phyloP scores from a whole-genome alignment of 1,140 invertebrate genomes.

The Parasteatoda tepidariorum region DNA sequence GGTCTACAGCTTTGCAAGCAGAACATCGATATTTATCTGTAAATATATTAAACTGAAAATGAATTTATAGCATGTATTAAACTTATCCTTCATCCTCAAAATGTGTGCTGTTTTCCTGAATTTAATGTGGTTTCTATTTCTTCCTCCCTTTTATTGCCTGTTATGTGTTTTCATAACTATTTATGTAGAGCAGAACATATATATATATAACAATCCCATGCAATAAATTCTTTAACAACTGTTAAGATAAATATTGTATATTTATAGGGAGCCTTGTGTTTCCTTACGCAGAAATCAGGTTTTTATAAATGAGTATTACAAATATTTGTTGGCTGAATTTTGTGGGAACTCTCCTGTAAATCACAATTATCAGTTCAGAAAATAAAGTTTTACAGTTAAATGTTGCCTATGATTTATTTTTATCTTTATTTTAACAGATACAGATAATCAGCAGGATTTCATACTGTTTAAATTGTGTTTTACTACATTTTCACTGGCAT shows the following conservation, averaged over 20 bases:
- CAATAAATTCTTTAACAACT: conserved; percentile 31
- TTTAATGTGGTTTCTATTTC: not conserved
- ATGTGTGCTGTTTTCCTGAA: not conserved
- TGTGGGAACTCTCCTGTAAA: not conserved
- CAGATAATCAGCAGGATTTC: no score
- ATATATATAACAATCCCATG: conserved; percentile 26
- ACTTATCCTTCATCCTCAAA: not conserved
- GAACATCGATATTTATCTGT: conserved; percentile 47
- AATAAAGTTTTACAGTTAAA: not conserved
- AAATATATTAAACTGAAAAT: conserved; percentile 14
- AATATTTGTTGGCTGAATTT: conserved; percentile 52
- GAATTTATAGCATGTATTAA: not conserved
- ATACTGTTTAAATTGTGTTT: no score
- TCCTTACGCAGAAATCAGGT: conserved; percentile 38
- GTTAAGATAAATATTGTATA: conserved; percentile 30
- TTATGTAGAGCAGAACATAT: conserved; percentile 40
- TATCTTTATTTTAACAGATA: no score
- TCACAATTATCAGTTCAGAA: not conserved
- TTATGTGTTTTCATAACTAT: conserved; percentile 10
- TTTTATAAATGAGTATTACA: conserved; percentile 59
- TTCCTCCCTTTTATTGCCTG: conserved; percentile 20
- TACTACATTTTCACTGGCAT: no score
- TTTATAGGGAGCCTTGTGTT: not conserved
- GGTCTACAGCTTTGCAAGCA: not conserved
- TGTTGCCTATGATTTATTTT: not conserved